Evolutionary conservation across 1,140 invertebrate species (phyloP).

Genomic region (Plutomurus gul): DNA sequence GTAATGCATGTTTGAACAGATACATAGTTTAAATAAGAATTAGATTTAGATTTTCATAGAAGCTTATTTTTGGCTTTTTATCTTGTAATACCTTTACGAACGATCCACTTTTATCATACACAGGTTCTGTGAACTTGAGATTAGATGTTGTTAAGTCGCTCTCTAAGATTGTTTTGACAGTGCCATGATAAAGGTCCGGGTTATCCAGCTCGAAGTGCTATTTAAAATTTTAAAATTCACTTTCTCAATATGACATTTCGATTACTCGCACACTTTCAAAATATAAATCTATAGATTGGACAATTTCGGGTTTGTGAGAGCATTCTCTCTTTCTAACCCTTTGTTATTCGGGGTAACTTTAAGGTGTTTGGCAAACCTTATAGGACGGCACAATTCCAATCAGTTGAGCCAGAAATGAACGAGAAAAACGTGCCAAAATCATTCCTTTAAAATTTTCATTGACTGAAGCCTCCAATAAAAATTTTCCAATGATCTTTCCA

Average conservation of each 20-base stretch:
- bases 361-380: no score
- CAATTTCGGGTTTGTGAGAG: no score
- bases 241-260: no score
- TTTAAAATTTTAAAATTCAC: neutral
- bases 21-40: no score
- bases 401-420: conserved; percentile 2
- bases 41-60: no score
- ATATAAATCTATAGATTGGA: no score
- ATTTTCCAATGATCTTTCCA: conserved; percentile 88
- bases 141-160: neutral
- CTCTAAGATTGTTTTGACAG: neutral
- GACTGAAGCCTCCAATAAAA: conserved; percentile 86
- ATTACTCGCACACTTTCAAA: no score
- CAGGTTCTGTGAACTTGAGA: neutral
- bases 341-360: no score
- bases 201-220: neutral
- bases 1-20: no score
- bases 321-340: no score
- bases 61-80: no score
- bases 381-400: neutral
- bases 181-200: neutral
- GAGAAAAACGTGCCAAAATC: neutral
- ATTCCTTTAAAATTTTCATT: conserved; percentile 54
- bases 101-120: neutral
- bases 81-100: neutral